Evolutionary conservation across 1,140 invertebrate species (phyloP), one percentile per base, ranked within the genome.

Genomic region (Scaptomyza pallida): DNA sequence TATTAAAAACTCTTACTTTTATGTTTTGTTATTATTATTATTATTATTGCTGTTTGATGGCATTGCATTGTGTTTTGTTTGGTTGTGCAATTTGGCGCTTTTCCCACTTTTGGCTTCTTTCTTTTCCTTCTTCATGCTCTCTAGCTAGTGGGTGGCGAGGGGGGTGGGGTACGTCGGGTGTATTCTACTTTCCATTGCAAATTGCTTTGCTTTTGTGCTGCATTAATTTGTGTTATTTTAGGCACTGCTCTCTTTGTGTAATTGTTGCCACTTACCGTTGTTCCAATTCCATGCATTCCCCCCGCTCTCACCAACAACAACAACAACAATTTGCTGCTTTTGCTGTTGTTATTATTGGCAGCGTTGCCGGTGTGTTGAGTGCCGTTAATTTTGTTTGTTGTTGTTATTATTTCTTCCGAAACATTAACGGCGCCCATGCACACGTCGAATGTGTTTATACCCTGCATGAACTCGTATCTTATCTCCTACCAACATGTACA

Each of bases 81-180:
- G 50, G 80, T 83, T 83, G 80, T 83, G 80, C 81, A 85, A 85
- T 86, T 85, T 85, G 81, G 81, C 77, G 64, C 75, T 44, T 69
- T 83, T 83, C 80, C 80, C 76, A 81, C 78, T 47, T 75, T 75
- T 73, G 40, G 40, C n/a, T 40, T 52, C 37, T 74, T 48, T 47
- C 37, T 33, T 47, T 47, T 64, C 35, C 51, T 40, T 30, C 47
- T 51, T 35, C 17, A 55, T 35, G 59, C 63, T 59, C 45, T 15
- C 43, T 57, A 19, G 44, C 2, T 17, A 10, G 21, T 8, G 35
- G 55, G 16, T 15, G 48, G 33, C 12, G 33, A 4, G 12, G 12
- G 3, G 12, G 10, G 12, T n/a, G n/a, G n/a, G n/a, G n/a, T n/a
- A n/a, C n/a, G n/a, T n/a, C n/a, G n/a, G n/a, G n/a, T n/a, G n/a